phyloP scores from a whole-genome alignment of 2,888 invertebrate species.

The Myopa testacea region DNA sequence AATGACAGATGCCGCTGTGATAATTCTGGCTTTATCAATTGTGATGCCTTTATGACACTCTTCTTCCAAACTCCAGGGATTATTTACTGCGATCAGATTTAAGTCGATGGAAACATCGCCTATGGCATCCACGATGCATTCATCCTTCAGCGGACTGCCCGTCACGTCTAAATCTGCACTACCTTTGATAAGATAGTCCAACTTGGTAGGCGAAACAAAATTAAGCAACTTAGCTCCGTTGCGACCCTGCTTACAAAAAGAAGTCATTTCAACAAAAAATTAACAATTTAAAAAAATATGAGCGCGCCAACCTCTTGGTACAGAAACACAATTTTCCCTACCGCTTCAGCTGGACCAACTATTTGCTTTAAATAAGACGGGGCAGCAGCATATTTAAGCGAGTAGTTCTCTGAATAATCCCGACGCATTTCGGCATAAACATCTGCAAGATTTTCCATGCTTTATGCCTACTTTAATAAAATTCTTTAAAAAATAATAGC shows the following conservation, averaged over 20 bases:
- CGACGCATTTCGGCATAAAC: slow-evolving; percentile 59
- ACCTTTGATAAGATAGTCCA: slow-evolving; percentile 40
- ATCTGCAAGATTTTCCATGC: slow-evolving; percentile 60
- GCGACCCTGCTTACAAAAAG: slow-evolving; percentile 21
- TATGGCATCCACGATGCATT: slow-evolving; percentile 61
- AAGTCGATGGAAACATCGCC: slow-evolving; percentile 58
- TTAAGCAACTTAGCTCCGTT: slow-evolving; percentile 46
- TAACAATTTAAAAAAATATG: background rate
- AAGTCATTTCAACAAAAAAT: background rate
- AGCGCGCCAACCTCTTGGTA: slow-evolving; percentile 52
- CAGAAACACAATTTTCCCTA: slow-evolving; percentile 56
- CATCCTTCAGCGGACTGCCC: slow-evolving; percentile 66
- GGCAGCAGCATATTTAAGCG: slow-evolving; percentile 54
- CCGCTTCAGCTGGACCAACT: slow-evolving; percentile 50
- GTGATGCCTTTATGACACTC: slow-evolving; percentile 60
- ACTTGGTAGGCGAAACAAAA: slow-evolving; percentile 48
- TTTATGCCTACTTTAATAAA: slow-evolving; percentile 43
- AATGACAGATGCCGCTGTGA: slow-evolving; percentile 56
- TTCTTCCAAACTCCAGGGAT: slow-evolving; percentile 62
- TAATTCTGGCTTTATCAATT: slow-evolving; percentile 55
- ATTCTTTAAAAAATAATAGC: background rate
- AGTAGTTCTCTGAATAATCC: slow-evolving; percentile 54
- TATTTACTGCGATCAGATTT: slow-evolving; percentile 46
- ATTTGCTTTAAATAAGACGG: slow-evolving; percentile 57
- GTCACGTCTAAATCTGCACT: slow-evolving; percentile 58